Evolutionary conservation across 2,888 invertebrate species (phyloP), one percentile per base, ranked within the genome.

Genomic region (Steinernema carpocapsae): DNA sequence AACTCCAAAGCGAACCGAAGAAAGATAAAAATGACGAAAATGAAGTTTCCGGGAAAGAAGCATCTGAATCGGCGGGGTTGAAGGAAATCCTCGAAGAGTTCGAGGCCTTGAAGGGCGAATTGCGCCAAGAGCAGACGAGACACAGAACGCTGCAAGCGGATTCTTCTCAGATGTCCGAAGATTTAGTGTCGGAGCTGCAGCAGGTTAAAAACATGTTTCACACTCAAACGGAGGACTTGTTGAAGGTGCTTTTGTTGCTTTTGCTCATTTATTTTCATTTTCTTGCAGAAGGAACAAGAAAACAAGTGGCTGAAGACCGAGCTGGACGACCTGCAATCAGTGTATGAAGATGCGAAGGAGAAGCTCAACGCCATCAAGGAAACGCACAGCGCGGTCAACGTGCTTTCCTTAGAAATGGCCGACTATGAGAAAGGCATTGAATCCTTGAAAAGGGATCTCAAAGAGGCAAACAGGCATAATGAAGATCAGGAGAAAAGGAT

Each of bases 341-440:
- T 29, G 14, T 26, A 29, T 1, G 64, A 64, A 64, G 64, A 64
- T 26, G 64, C 32, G 17, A 29, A 64, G 32, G 64, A 64, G n/a
- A 64, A 64, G 19, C 64, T 64, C 37, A 29, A 29, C 14, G 24
- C 37, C 14, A 64, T 64, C 14, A 64, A 64, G 26, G 77, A 77
- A 14, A 70, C 71, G n/a, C 70, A 72, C 24, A 56, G 73, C 12
- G 74, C 72, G 0, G 75, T 74, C 0, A 75, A 74, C 43, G 76
- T 80, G 71, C 74, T 80, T 19, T 76, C 77, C 2, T 64, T 82
- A 56, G 82, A 82, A 73, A 73, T 82, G 46, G 71, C 71, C 17
- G 82, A 82, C 51, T 82, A 82, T 52, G 82, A 79, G 42, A 77
- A 48, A 45, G 75, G 75, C 48, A 26, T 79, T 22, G 73, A 78